Base-by-base conservation (phyloP, 1,140 invertebrate genomes). In the Pseudomyrmex pallidus region DNA sequence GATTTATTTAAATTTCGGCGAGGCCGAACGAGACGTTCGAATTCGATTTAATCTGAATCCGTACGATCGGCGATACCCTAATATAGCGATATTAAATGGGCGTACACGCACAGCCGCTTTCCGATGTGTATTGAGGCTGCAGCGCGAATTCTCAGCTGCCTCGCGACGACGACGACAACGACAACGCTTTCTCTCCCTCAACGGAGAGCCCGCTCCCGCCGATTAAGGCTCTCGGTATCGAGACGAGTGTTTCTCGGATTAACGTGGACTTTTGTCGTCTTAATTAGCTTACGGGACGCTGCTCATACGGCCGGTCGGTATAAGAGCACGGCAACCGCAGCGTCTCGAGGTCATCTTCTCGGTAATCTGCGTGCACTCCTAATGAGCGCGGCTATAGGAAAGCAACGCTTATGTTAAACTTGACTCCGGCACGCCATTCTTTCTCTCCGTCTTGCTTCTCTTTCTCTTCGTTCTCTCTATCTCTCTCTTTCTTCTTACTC, bases 241-340 rank as follows among this genome's bases (percentile, higher is more conserved):
- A 84, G 78, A 77, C 87, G 87, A 89, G 85, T 77, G 88, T 89
- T 89, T 89, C 87, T 89, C 87, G 87, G 87, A 89, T 89, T 89
- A 89, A 89, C 87, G 88, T 89, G 78, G 87, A 89, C 88, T 89
- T 89, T 89, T 89, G 88, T 89, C 87, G 88, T 89, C 88, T 89
- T 89, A 89, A 89, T 89, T 89, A 89, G 88, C 88, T 89, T 89
- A 89, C 87, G 88, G 85, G 82, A 88, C 50, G 87, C 77, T 82
- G 78, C 74, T 89, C 84, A 84, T 89, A 85, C 87, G 56, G 85
- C 52, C 68, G 74, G 25, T 70, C 44, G 54, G 46, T 85, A 72
- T 80, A 88, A 88, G 64, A 88, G 25, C 80, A 86, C 66, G 59
- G 80, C 87, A 70, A 88, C 59, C 64, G 59, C 76, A 82, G 80